Evolutionary conservation across 1,140 invertebrate species (phyloP), one percentile per base, ranked within the genome.

Genomic region (Medauroidea extradentata): DNA sequence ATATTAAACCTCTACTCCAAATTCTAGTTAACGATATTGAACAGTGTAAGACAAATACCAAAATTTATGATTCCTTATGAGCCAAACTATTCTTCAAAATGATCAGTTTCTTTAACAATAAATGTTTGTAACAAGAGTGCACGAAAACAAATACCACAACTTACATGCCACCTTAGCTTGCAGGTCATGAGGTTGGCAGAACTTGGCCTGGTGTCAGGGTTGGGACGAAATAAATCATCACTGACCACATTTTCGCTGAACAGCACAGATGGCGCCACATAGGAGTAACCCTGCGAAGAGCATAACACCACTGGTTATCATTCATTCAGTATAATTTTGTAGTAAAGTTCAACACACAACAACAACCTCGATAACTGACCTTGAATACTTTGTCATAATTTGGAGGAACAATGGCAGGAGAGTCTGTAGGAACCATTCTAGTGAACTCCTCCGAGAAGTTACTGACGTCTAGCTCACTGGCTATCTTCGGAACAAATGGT

Each of bases 361-460:
- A n/a, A n/a, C n/a, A n/a, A 52, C 23, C 39, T 2, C 5, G 73
- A 62, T 62, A 74, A n/a, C 49, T 68, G 66, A 85, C 89, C 82
- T 90, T 85, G 73, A 96, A 98, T 38, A 96, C 82, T 72, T 91
- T 91, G 64, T 94, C 90, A 63, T 86, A 87, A 71, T 93, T 89
- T 1, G 85, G 81, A 18, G 94, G 94, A 19, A 89, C 83, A 43
- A 92, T 84, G 3, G 90, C 91, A 0, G 94, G 93, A n/a, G 91
- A 94, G 73, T 97, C 94, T 1, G 90, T 85, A 2, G 92, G 87
- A 48, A 83, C 80, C 86, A 95, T 93, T 63, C 85, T 85, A 0
- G 95, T 98, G 72, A 99, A 98, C 78, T 98, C 95, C 61, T 93
- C 91, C 24, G 94, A 90, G 76, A 98, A 98, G 78, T 98, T 97